Evolutionary conservation across 2,888 invertebrate genomes (phyloP).

Genomic region (Thecocarcelia acutangulata): DNA sequence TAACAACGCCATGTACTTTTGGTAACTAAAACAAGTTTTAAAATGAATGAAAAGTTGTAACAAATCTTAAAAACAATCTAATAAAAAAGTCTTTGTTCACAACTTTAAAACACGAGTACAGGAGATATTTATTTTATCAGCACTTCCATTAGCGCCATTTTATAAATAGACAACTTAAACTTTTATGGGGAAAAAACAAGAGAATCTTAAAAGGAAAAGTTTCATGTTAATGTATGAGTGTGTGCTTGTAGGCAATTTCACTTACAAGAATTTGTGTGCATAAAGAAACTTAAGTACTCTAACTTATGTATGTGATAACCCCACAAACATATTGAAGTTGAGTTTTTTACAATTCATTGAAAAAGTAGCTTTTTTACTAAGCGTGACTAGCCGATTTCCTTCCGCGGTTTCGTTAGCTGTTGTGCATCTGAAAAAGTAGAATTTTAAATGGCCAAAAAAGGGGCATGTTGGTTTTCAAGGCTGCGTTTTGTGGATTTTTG

Average conservation of each 20-base stretch:
- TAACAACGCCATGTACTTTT: not conserved
- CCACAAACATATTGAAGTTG: too few relatives aligned
- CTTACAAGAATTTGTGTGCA: not conserved
- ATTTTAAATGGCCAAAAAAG: too few relatives aligned
- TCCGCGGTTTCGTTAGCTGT: too few relatives aligned
- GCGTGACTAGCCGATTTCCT: too few relatives aligned
- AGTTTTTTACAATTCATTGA: too few relatives aligned
- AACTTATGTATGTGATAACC: too few relatives aligned
- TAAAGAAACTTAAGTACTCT: slow-evolving; percentile 31
- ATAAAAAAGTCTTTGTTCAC: slow-evolving; percentile 30
- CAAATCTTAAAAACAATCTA: slow-evolving; percentile 6
- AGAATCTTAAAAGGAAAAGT: slow-evolving; percentile 14
- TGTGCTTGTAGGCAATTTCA: not conserved
- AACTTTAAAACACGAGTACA: slow-evolving; percentile 26
- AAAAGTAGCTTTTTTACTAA: too few relatives aligned
- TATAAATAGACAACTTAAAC: slow-evolving; percentile 40
- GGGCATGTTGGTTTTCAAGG: too few relatives aligned
- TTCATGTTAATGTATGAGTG: slow-evolving; percentile 2
- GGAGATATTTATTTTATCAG: slow-evolving; percentile 50
- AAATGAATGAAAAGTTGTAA: not conserved
- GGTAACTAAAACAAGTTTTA: slow-evolving; percentile 16
- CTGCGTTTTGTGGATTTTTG: too few relatives aligned
- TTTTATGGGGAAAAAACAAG: not conserved
- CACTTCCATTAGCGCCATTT: slow-evolving; percentile 60
- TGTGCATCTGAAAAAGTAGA: too few relatives aligned